Evolutionary conservation across 2,797 vertebrate species (phyloP), one percentile per base, ranked within the genome.

Genomic region (Thaleichthys pacificus): DNA sequence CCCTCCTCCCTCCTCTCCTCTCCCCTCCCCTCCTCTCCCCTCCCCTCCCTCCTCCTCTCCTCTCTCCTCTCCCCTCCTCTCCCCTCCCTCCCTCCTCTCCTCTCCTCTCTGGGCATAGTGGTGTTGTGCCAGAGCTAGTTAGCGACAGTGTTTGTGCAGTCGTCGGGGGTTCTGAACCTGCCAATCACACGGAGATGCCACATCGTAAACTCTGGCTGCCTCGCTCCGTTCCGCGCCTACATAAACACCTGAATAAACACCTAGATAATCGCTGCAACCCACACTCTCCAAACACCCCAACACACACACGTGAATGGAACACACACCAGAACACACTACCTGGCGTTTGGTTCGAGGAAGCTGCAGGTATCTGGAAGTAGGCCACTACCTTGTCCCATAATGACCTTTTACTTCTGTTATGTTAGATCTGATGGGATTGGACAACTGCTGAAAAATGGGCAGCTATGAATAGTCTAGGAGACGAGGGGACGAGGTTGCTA

Each of bases 221-320:
- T 82, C 76, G 73, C 71, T 71, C 70, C 70, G 62, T 81, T 79
- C 76, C 28, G 73, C 69, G 85, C 84, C 85, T 86, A 88, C 90
- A 88, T 90, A 88, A 91, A 91, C 89, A 90, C 85, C 85, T 86
- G 87, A 85, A 88, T 89, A 90, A 89, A 91, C 87, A 89, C 88
- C 80, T 82, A 85, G 81, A 83, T 89, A 89, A 90, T 88, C 82
- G 76, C 87, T 87, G 81, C 75, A 75, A 80, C 86, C 86, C 83
- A 81, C 85, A 87, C 76, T 71, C 49, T 54, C 35, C 35, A 38
- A 22, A 58, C 84, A 78, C 30, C 30, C 30, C 30, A 30, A 9
- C 28, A 42, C 56, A 12, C 67, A 58, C 54, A 35, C 74, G 77
- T 73, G 62, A 81, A 81, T 60, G 54, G 64, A 70, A 63, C 21